Evolutionary conservation across 2,797 vertebrate genomes (phyloP), one percentile per base, ranked within the genome.

Genomic region (Gymnothorax reevesii): DNA sequence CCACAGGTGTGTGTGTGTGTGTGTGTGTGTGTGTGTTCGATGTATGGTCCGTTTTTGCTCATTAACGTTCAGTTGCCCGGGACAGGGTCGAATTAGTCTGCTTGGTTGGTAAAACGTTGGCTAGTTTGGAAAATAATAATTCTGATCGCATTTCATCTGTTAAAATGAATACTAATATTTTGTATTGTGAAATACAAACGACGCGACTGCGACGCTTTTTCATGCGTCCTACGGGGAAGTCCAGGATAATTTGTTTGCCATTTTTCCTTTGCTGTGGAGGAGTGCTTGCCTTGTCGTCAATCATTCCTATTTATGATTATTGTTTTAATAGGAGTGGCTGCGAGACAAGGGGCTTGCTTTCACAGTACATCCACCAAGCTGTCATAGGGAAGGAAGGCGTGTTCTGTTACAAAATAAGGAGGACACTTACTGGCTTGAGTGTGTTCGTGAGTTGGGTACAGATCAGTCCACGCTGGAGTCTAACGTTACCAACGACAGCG

Each of bases 1-100:
- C 90, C 85, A 94, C 93, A 94, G 93, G 93, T 94, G 94, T 90
- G 83, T 73, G 71, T 84, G 77, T 85, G 25, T 83, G 25, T 2
- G 82, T 52, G 6, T 59, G 25, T 62, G 69, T 75, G 3, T 52
- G 6, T 66, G 52, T 85, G 57, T 5, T 54, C 62, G 80, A 60
- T 57, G 62, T 87, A 82, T 79, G 42, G 42, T 22, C 73, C 7
- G 15, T 52, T 3, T 77, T 3, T 33, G 27, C 42, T 85, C 42
- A 71, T 83, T 83, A 69, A 73, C 85, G 8, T 20, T 7, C 64
- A 22, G 27, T 83, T 86, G 86, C 54, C 17, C 59, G 25, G 15
- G 71, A 57, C 55, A 49, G 64, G 66, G 54, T 25, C 17, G 20
- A 2, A 15, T 54, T 54, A 79, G 75, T 79, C 55, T 2, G 42